Conservation (phyloP, 1,140 invertebrate species). For the Microplitis mediator region DNA sequence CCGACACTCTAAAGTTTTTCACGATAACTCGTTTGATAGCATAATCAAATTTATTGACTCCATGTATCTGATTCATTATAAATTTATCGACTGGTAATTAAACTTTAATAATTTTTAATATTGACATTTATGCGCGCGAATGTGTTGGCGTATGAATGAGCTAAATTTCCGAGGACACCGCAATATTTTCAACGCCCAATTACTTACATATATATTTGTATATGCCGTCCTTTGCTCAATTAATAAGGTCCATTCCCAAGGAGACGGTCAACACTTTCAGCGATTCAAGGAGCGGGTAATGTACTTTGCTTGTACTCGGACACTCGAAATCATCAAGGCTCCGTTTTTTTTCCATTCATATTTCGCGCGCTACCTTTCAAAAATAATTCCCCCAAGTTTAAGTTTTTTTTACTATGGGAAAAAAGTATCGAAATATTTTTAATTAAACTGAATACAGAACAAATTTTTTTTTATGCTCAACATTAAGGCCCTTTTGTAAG, state of each 20-base stretch:
- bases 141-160: too few species aligned
- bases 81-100: background rate
- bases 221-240: background rate
- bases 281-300: slow-evolving; percentile 34
- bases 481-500: background rate
- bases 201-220: background rate
- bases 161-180: too few species aligned
- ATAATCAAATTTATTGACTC: slow-evolving; percentile 9
- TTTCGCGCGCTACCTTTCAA: too few species aligned
- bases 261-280: slow-evolving; percentile 1
- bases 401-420: too few species aligned
- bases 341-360: background rate
- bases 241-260: background rate
- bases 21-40: slow-evolving; percentile 9
- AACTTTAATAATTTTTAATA: background rate
- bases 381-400: too few species aligned
- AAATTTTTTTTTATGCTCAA: background rate
- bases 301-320: slow-evolving; percentile 40
- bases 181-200: too few species aligned
- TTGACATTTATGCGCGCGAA: background rate
- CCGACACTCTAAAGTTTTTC: background rate
- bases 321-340: slow-evolving; percentile 16
- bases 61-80: background rate
- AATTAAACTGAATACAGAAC: too few species aligned
- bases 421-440: too few species aligned